A percentile compares a stretch with the other conserved stretches of the same genome.
These are phyloP conservation scores for Dipus sagitta DNA, from an alignment of 2,797 vertebrate genomes.

Conservation along the genomic window DNA sequence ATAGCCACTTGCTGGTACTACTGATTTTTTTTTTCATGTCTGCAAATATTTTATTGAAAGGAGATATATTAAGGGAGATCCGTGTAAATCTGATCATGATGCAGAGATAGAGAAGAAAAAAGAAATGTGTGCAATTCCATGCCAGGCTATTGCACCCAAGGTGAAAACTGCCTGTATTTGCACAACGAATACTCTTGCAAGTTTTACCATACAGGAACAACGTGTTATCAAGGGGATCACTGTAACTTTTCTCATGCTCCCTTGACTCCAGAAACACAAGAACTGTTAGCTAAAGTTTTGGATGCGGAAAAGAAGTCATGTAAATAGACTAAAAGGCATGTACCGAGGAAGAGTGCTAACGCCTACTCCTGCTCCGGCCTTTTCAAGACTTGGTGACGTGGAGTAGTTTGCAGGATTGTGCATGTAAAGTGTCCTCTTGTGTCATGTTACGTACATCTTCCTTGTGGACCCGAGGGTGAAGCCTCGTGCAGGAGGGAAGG, in stretches of 20 bases:
- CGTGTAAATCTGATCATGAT: slow-evolving; percentile 99
- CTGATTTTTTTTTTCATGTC: no score
- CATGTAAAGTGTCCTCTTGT: no score
- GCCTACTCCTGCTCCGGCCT: no score
- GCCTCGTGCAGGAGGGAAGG: no score
- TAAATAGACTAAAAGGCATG: slow-evolving; percentile 56
- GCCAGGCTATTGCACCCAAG: slow-evolving; percentile 98
- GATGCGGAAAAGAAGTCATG: slow-evolving; percentile 75
- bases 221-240: slow-evolving; percentile 98
- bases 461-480: no score
- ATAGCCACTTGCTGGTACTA: no score
- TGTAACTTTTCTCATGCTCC: slow-evolving; percentile 98
- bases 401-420: no score
- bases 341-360: no score
- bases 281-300: slow-evolving; percentile 93
- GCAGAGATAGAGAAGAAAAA: slow-evolving; percentile 98
- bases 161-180: slow-evolving; percentile 98
- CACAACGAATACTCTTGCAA: slow-evolving; percentile 99
- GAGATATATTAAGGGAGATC: slow-evolving; percentile 98
- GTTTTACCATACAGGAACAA: slow-evolving; percentile 98
- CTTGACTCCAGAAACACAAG: slow-evolving; percentile 95
- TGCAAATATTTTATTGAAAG: slow-evolving; percentile 99
- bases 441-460: no score
- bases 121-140: slow-evolving; percentile 99
- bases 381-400: no score